phyloP scores from a whole-genome alignment of 2,888 invertebrate genomes.

The Micoletzkya japonica region DNA sequence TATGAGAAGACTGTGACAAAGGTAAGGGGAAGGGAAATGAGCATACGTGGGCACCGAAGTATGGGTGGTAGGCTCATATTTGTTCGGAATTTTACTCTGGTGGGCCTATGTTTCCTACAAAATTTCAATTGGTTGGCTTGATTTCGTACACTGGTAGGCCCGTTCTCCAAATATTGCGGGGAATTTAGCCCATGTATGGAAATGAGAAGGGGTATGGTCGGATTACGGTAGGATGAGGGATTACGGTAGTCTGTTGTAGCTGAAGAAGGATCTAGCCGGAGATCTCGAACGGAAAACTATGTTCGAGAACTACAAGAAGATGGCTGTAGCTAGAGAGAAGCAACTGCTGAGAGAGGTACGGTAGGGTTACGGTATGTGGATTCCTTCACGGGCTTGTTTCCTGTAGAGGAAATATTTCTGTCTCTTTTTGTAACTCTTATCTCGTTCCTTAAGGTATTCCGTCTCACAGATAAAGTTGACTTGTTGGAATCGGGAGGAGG shows the following conservation, averaged over 20 bases:
- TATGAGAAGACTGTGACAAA: constrained; percentile 13
- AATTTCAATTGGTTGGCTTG: no score
- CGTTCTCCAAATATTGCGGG: no score
- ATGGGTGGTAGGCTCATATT: no score
- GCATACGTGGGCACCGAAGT: background rate
- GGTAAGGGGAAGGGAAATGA: background rate
- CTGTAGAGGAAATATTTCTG: background rate
- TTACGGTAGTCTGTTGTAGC: background rate
- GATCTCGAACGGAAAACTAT: no score
- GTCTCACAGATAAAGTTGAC: background rate
- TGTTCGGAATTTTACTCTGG: no score
- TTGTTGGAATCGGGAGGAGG: background rate
- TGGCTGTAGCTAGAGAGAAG: constrained; percentile 6
- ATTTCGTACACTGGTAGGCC: no score
- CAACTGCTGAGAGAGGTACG: constrained; percentile 4
- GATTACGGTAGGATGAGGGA: background rate
- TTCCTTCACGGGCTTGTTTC: no score
- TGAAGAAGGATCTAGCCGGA: background rate
- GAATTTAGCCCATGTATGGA: background rate
- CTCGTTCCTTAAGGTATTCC: background rate
- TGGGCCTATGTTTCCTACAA: no score
- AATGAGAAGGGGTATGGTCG: background rate
- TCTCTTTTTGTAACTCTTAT: background rate
- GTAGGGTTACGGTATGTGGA: no score
- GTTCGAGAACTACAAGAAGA: constrained; percentile 11